Conservation (phyloP, 2,888 invertebrate species). For the Sussaba pulchella region DNA sequence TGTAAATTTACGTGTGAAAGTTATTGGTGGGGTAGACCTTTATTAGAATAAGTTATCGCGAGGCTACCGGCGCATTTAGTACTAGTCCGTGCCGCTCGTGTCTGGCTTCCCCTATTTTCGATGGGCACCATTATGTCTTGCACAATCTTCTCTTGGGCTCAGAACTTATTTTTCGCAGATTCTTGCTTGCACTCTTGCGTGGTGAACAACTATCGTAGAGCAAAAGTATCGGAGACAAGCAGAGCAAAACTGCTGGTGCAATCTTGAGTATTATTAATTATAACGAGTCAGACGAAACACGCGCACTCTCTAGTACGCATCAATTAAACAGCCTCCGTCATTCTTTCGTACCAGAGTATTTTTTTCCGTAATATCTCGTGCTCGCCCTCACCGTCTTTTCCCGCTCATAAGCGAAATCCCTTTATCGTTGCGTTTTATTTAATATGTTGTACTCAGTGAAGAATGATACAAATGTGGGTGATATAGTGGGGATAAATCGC, state of each 20-base stretch:
- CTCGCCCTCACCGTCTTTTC: slow-evolving; percentile 26
- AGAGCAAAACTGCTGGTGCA: slow-evolving; percentile 66
- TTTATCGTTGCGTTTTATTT: slow-evolving; percentile 64
- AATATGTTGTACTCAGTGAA: slow-evolving; percentile 64
- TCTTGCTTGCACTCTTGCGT: slow-evolving; percentile 56
- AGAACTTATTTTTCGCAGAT: slow-evolving; percentile 44
- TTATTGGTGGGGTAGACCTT: slow-evolving; percentile 69
- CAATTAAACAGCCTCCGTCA: slow-evolving; percentile 48
- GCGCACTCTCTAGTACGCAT: slow-evolving; percentile 52
- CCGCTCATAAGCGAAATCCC: slow-evolving; percentile 53
- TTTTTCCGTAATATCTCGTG: slow-evolving; percentile 55
- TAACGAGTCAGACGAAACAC: slow-evolving; percentile 68
- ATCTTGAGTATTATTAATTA: slow-evolving; percentile 71
- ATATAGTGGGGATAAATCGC: slow-evolving; percentile 62
- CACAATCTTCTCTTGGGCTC: slow-evolving; percentile 54
- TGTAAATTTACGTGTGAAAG: slow-evolving; percentile 71
- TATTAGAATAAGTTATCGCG: no score
- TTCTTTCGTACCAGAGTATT: slow-evolving; percentile 38
- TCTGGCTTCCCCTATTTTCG: slow-evolving; percentile 58
- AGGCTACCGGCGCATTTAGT: slow-evolving; percentile 9
- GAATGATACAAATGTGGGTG: slow-evolving; percentile 60
- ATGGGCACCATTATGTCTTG: slow-evolving; percentile 65
- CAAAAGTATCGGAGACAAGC: slow-evolving; percentile 52
- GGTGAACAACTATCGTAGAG: slow-evolving; percentile 58
- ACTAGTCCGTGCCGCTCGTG: slow-evolving; percentile 25